Percentiles rank a stretch among this genome's conserved stretches.
Evolutionary conservation across 1,140 invertebrate species (phyloP).

Genomic region (Brevipalpus yothersi): DNA sequence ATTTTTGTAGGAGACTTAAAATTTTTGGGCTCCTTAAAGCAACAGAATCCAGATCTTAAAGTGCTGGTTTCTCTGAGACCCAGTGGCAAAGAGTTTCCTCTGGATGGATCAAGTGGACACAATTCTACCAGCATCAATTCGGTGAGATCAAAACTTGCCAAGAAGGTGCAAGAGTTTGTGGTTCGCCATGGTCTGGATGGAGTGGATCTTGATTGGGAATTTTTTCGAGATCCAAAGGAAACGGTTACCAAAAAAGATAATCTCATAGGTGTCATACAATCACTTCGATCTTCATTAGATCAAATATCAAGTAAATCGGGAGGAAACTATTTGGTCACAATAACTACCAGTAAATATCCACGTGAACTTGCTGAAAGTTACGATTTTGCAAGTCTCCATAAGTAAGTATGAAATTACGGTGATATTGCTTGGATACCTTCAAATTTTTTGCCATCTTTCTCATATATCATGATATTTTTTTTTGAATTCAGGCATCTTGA

Average conservation of each 20-base stretch:
- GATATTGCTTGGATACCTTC: not conserved
- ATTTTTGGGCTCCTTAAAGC: not conserved
- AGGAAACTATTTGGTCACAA: not conserved
- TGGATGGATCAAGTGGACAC: not conserved
- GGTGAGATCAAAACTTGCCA: conserved; percentile 4
- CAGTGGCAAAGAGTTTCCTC: not conserved
- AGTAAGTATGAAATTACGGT: not conserved
- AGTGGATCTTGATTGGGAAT: conserved; percentile 9
- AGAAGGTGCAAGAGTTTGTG: conserved; percentile 6
- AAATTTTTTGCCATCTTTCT: not conserved
- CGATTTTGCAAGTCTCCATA: conserved; percentile 6
- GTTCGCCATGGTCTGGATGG: conserved; percentile 8
- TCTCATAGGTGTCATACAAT: not conserved
- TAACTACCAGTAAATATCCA: conserved; percentile 5
- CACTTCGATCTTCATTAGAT: not conserved
- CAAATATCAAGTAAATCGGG: not conserved
- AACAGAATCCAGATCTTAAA: conserved; percentile 6
- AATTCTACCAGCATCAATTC: not conserved
- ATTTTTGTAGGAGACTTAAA: conserved; percentile 6
- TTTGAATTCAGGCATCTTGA: not conserved
- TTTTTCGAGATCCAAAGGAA: conserved; percentile 2
- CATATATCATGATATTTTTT: not conserved
- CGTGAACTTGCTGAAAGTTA: conserved; percentile 4
- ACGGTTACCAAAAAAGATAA: not conserved
- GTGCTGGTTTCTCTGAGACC: conserved; percentile 8